Evolutionary conservation across 2,113 vertebrate species (phyloP).

Genomic region (Carettochelys insculpta): DNA sequence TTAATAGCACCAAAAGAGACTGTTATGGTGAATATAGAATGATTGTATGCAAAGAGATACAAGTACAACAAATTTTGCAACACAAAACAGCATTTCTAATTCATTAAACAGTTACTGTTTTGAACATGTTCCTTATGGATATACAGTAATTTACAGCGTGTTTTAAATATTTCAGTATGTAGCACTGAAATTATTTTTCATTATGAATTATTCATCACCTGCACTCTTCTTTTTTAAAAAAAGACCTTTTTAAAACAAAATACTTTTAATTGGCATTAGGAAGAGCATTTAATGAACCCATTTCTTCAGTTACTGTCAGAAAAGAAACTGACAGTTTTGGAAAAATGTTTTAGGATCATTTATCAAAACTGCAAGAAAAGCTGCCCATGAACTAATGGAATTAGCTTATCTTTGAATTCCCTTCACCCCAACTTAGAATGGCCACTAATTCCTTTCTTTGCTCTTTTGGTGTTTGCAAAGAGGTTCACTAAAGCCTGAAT

Average conservation of each 20-base stretch:
- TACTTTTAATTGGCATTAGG: conserved; percentile 52
- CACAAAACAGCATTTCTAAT: conserved; percentile 20
- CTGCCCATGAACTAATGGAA: conserved; percentile 72
- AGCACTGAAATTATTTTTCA: conserved; percentile 50
- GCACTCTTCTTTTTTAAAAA: conserved; percentile 13
- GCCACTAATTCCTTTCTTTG: conserved; percentile 79
- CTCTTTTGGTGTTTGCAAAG: conserved; percentile 78
- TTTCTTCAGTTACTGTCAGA: conserved; percentile 65
- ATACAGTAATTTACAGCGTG: conserved; percentile 36
- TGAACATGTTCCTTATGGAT: conserved; percentile 24
- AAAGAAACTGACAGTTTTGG: conserved; percentile 61
- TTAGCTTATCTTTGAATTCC: conserved; percentile 81
- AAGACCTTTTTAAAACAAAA: conserved; percentile 60
- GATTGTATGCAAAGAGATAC: conserved; percentile 8
- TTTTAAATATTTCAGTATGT: conserved; percentile 50
- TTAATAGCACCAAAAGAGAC: background rate
- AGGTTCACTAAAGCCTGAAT: conserved; percentile 77
- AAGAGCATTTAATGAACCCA: conserved; percentile 58
- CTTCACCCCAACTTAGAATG: conserved; percentile 71
- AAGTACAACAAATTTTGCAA: background rate
- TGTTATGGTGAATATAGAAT: conserved; percentile 18
- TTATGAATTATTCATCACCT: conserved; percentile 71
- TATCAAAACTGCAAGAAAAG: conserved; percentile 68
- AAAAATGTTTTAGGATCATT: conserved; percentile 66
- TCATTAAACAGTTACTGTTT: conserved; percentile 34